Conservation (phyloP, 1,140 invertebrate genomes). For the Drosophila eugracilis region DNA sequence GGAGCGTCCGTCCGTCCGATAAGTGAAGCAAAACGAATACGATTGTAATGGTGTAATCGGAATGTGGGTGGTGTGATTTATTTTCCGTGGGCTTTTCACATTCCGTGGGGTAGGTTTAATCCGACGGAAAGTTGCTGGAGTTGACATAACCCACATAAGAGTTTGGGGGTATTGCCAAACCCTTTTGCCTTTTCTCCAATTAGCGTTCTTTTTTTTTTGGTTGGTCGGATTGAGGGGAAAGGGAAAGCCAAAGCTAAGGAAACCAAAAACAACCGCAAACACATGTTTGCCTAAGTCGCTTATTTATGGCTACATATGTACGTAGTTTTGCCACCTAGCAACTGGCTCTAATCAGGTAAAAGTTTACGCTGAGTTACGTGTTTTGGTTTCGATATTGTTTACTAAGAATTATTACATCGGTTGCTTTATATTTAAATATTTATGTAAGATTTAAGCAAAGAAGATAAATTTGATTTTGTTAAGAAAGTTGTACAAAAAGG, state of each 20-base stretch:
- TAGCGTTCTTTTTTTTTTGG: slow-evolving; percentile 19
- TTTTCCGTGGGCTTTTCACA: slow-evolving; percentile 6
- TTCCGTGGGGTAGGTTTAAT: slow-evolving; percentile 20
- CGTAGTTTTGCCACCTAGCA: slow-evolving; percentile 20
- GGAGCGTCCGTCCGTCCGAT: slow-evolving; percentile 40
- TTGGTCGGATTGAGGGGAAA: no score
- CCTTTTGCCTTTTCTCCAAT: slow-evolving; percentile 25
- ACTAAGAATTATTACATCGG: no score
- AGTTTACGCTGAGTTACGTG: not conserved
- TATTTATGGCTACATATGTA: slow-evolving; percentile 35
- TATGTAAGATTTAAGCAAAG: no score
- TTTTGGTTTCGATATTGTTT: not conserved
- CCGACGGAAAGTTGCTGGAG: slow-evolving; percentile 20
- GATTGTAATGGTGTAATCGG: slow-evolving; percentile 18
- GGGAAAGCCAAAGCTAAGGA: slow-evolving; percentile 8
- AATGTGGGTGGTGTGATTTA: slow-evolving; percentile 24
- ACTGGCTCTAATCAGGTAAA: slow-evolving; percentile 18
- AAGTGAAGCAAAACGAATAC: slow-evolving; percentile 32
- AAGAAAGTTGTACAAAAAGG: no score
- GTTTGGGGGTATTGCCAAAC: slow-evolving; percentile 23
- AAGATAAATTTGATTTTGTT: no score
- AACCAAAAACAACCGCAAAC: slow-evolving; percentile 28
- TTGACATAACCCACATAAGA: slow-evolving; percentile 32
- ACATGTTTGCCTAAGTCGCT: slow-evolving; percentile 28
- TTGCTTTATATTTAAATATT: no score